Evolutionary conservation across 1,140 invertebrate species (phyloP), one percentile per base, ranked within the genome.

Genomic region (Coenobita brevimanus): DNA sequence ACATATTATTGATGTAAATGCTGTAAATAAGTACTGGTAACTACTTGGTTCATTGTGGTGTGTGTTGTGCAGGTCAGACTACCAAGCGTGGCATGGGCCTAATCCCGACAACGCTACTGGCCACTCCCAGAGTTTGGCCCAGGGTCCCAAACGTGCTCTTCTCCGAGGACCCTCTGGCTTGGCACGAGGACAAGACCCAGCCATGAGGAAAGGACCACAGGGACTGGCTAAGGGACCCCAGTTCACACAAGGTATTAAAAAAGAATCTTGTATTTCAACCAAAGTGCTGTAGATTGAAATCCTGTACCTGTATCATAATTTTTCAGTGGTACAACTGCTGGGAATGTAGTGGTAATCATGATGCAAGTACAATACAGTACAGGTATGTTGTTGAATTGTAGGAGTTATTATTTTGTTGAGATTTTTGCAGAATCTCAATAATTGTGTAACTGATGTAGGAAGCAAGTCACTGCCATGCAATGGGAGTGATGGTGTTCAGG

Each of bases 31-130:
- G n/a, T n/a, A n/a, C n/a, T n/a, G n/a, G n/a, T n/a, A n/a, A n/a
- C n/a, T n/a, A n/a, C n/a, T n/a, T n/a, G n/a, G n/a, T n/a, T n/a
- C n/a, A n/a, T n/a, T n/a, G n/a, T n/a, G n/a, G n/a, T n/a, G n/a
- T n/a, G n/a, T n/a, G n/a, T n/a, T n/a, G n/a, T n/a, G n/a, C 62
- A 87, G 84, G 54, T 80, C 84, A 41, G 84, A 87, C 54, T 87
- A 87, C 76, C 84, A 87, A 41, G 84, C 76, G 30, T 87, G 84
- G 84, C 84, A 87, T 57, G 84, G 84, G 4, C 84, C 84, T 38
- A 87, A 87, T 36, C 84, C 84, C 10, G 84, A 87, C 3, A 87
- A 87, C 69, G 60, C 46, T 17, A 54, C 76, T 30, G 78, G 76
- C 10, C 76, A 80, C 46, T 38, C 62, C 46, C 79, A 73, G 24